These are phyloP conservation scores for Trididemnum nubilum DNA, from an alignment of 23 tunicate genomes.

Conservation along the genomic window DNA sequence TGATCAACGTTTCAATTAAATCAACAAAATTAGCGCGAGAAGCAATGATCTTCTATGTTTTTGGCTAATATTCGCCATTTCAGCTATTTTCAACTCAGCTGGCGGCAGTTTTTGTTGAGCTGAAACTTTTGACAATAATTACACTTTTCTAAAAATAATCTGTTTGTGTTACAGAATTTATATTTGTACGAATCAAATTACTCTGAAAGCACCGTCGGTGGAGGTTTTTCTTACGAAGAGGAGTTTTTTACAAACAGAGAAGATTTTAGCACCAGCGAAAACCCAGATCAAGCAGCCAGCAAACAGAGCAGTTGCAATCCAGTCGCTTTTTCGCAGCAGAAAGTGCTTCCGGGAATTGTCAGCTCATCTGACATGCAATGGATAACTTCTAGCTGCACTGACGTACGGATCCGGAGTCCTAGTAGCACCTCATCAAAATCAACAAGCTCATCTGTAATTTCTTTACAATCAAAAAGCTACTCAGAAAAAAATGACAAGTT, in stretches of 20 bases:
- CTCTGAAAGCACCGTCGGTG: neutral
- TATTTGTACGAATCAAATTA: neutral
- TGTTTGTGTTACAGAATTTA: neutral
- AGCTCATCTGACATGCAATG: constrained; percentile 73
- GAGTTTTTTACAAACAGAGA: neutral
- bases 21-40: too few relatives aligned
- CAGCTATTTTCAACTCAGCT: too few relatives aligned
- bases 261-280: neutral
- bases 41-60: too few relatives aligned
- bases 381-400: constrained; percentile 80
- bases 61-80: too few relatives aligned
- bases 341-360: constrained; percentile 45
- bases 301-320: neutral
- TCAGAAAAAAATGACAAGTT: neutral
- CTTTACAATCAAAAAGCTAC: neutral
- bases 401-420: constrained; percentile 62
- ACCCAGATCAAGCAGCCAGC: neutral
- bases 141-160: too few relatives aligned
- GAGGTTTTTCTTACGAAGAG: neutral
- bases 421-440: constrained; percentile 47
- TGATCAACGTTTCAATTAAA: too few relatives aligned
- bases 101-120: too few relatives aligned
- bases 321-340: neutral
- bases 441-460: neutral
- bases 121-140: too few relatives aligned